Base-by-base conservation (phyloP, 2,888 invertebrate species). In the Gnatocerus cornutus region DNA sequence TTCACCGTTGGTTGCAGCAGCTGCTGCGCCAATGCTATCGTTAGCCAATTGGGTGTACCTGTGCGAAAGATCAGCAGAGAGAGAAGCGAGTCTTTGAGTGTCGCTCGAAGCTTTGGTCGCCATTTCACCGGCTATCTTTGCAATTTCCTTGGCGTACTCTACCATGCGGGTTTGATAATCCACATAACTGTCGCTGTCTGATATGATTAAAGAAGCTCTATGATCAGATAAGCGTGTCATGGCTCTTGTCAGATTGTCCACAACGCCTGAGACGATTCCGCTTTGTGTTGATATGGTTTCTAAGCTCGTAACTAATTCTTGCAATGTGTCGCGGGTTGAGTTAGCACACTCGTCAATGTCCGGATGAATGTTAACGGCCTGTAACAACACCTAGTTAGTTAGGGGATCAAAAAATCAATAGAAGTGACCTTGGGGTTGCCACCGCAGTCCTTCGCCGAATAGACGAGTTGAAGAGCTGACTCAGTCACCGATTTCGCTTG, bases 131-230 rank as follows among this genome's bases (percentile, higher is more conserved):
- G 98, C 92, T 63, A 96, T 88, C 53, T 94, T 88, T 0, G 97
- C 95, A 73, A 99, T 97, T 84, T 98, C 97, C 86, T 98, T 98
- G 16, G 96, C 93, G 50, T 93, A 90, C 73, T 93, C 93, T 21
- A 99, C 97, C 98, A 99, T 99, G 71, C 97, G 88, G 0, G 98
- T 97, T 86, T 99, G 99, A 83, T 96, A 98, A 86, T 98, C 98
- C 1, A 97, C 98, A 84, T 95, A 99, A 48, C 91, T 91, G 77
- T 91, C 89, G 50, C 88, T 89, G 76, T 89, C 91, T 0, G 90
- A 88, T 1, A 93, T 92, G 68, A 93, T 86, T 6, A 93, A 86
- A 0, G 93, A 93, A 83, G 90, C 90, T 80, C 92, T 88, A 81
- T 92, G 90, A 74, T 94, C 93, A 0, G 94, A 92, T 66, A 96